Evolutionary conservation across 2,113 vertebrate species (phyloP).

Genomic region (Poeciliopsis prolifica): DNA sequence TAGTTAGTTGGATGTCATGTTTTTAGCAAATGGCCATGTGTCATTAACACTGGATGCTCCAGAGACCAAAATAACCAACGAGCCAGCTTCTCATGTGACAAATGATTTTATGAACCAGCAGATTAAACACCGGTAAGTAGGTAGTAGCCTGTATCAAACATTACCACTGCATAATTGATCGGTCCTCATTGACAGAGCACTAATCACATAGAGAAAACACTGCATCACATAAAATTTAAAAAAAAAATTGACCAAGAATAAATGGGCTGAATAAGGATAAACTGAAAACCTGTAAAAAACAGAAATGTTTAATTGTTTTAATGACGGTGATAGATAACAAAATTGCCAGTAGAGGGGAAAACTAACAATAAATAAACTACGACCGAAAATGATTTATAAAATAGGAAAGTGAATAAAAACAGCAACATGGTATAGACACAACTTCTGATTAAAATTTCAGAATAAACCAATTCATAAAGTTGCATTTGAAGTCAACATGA

Average conservation of each 20-base stretch:
- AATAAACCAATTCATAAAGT: neutral
- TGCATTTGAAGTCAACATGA: neutral
- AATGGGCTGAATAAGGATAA: no score
- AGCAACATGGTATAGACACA: neutral
- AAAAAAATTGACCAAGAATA: no score
- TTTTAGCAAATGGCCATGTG: neutral
- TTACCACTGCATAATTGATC: neutral
- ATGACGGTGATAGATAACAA: no score
- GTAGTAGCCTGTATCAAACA: neutral
- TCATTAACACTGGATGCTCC: neutral
- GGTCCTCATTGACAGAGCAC: neutral
- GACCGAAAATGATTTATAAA: no score
- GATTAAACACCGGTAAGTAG: neutral
- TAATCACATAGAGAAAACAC: no score
- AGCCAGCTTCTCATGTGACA: constrained; percentile 1
- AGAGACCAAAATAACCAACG: neutral
- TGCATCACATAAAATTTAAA: no score
- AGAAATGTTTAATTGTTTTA: no score
- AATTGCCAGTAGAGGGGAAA: no score
- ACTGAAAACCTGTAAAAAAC: no score
- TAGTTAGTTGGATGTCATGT: neutral
- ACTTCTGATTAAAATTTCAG: neutral
- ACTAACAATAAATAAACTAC: no score
- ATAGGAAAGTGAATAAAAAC: neutral
- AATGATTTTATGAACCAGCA: constrained; percentile 3